Percentiles rank a stretch among this genome's conserved stretches.
Conservation (phyloP, 2,888 invertebrate genomes). For the Dorcus hopei region DNA sequence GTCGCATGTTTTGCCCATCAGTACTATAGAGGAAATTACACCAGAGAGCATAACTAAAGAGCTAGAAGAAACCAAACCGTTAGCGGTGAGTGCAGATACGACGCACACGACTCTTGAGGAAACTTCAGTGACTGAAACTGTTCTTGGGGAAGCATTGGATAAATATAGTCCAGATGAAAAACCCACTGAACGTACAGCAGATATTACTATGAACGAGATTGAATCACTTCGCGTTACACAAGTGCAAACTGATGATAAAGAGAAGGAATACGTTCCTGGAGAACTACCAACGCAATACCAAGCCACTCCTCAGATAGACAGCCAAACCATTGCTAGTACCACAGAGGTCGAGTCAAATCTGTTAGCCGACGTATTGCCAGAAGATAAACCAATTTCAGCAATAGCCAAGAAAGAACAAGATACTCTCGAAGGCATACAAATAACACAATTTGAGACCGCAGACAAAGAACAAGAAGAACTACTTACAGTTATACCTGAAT, state of each 20-base stretch:
- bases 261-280: conserved; percentile 46
- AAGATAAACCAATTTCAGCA: conserved; percentile 43
- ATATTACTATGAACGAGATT: conserved; percentile 12
- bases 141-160: conserved; percentile 55
- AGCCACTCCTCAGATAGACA: conserved; percentile 50
- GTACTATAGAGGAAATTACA: conserved; percentile 50
- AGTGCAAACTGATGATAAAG: conserved; percentile 52
- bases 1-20: conserved; percentile 53
- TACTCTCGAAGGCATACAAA: conserved; percentile 54
- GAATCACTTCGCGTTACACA: conserved; percentile 53
- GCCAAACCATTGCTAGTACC: conserved; percentile 52
- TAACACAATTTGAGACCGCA: conserved; percentile 52
- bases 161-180: conserved; percentile 44
- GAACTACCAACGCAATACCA: conserved; percentile 44
- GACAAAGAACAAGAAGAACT: conserved; percentile 51
- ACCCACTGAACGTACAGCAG: conserved; percentile 30
- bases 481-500: conserved; percentile 38
- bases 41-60: conserved; percentile 47
- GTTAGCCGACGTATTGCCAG: conserved; percentile 34
- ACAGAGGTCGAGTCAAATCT: conserved; percentile 51
- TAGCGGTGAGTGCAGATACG: conserved; percentile 45
- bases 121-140: conserved; percentile 51
- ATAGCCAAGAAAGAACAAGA: conserved; percentile 52
- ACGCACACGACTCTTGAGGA: conserved; percentile 46
- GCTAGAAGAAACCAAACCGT: conserved; percentile 29